phyloP scores from a whole-genome alignment of 2,797 vertebrate genomes.

The Channa striata region DNA sequence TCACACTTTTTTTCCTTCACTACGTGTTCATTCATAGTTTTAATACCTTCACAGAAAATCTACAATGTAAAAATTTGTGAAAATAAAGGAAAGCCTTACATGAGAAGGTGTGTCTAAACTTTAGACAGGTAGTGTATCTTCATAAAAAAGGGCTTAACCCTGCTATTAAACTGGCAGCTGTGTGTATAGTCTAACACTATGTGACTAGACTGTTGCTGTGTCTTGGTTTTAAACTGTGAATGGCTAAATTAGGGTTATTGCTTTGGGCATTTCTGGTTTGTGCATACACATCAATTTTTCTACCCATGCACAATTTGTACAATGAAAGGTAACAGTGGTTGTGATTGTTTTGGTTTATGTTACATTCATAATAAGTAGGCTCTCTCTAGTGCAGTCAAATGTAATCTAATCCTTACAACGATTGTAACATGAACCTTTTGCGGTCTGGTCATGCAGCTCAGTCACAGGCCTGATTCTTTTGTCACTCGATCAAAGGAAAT shows the following conservation, averaged over 20 bases:
- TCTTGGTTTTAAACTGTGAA: neutral
- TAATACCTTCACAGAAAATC: no score
- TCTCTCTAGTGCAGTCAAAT: slow-evolving; percentile 12
- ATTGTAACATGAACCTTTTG: slow-evolving; percentile 55
- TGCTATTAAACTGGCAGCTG: neutral
- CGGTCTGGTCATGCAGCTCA: slow-evolving; percentile 35
- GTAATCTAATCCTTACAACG: slow-evolving; percentile 37
- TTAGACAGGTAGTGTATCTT: no score
- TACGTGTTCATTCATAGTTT: no score
- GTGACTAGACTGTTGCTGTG: neutral
- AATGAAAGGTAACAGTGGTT: slow-evolving; percentile 13
- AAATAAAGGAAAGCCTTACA: no score
- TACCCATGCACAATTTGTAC: neutral
- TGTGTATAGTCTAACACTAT: neutral
- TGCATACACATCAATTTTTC: slow-evolving; percentile 7
- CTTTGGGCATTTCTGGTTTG: neutral
- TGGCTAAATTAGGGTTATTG: neutral
- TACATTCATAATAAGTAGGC: slow-evolving; percentile 26
- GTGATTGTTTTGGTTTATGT: slow-evolving; percentile 21
- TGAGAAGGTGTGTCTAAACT: no score
- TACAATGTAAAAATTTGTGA: no score
- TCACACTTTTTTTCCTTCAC: no score
- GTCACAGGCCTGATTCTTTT: slow-evolving; percentile 28
- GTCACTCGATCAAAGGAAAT: slow-evolving; percentile 30
- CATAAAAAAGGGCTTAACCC: no score